Percentiles rank a stretch among this genome's conserved stretches.
These are phyloP conservation scores for Spodoptera picta DNA, from an alignment of 2,888 invertebrate species.

Conservation along the genomic window DNA sequence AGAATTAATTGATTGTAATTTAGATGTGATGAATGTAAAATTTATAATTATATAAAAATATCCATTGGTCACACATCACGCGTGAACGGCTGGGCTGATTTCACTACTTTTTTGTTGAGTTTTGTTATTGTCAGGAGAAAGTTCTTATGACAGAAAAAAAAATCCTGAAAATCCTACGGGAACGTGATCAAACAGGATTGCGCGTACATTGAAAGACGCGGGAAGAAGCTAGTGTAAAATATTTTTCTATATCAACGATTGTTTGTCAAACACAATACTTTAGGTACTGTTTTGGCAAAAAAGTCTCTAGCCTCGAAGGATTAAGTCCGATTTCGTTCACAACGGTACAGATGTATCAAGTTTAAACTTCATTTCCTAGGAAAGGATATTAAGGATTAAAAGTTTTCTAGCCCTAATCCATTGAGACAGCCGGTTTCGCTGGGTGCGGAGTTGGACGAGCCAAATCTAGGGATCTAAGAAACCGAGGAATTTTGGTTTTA, in stretches of 20 bases:
- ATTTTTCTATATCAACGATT: slow-evolving; percentile 17
- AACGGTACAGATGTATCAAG: slow-evolving; percentile 70
- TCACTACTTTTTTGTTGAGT: no score
- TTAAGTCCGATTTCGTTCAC: slow-evolving; percentile 66
- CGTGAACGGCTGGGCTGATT: no score
- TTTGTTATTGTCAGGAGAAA: no score
- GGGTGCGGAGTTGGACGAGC: slow-evolving; percentile 56
- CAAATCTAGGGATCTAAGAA: slow-evolving; percentile 47
- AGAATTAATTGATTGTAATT: no score
- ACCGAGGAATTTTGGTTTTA: slow-evolving; percentile 32
- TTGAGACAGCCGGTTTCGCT: slow-evolving; percentile 65
- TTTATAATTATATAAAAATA: no score
- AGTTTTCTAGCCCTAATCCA: slow-evolving; percentile 76
- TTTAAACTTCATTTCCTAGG: slow-evolving; percentile 84
- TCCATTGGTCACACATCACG: no score
- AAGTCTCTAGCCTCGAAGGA: slow-evolving; percentile 63
- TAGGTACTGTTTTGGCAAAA: slow-evolving; percentile 58
- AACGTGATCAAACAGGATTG: no score
- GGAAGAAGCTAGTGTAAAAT: no score
- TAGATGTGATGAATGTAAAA: no score
- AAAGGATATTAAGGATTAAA: slow-evolving; percentile 85
- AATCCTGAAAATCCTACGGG: no score
- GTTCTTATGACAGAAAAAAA: no score
- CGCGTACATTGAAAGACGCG: no score
- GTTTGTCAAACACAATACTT: slow-evolving; percentile 33